Percentiles rank a stretch among this genome's conserved stretches.
Evolutionary conservation across 2,888 invertebrate species (phyloP).

Genomic region (Subacronicta megacephala): DNA sequence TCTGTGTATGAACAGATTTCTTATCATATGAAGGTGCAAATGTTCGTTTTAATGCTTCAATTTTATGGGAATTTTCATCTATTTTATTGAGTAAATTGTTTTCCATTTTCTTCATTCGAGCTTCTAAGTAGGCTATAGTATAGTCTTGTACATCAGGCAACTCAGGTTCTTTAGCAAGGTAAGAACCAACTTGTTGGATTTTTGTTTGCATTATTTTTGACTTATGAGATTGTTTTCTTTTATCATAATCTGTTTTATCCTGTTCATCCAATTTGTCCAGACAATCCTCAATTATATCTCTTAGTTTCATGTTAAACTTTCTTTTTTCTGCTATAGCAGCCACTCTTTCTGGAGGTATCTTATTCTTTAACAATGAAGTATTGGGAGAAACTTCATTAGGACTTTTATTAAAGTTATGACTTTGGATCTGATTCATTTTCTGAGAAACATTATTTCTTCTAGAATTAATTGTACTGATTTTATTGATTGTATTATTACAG

Average conservation of each 20-base stretch:
- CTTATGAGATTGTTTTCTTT: conserved; percentile 22
- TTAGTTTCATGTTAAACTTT: conserved; percentile 81
- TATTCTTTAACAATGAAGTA: conserved; percentile 40
- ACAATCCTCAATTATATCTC: conserved; percentile 78
- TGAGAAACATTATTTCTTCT: background rate
- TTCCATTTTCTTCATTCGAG: conserved; percentile 79
- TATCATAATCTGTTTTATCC: conserved; percentile 39
- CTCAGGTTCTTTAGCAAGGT: conserved; percentile 52
- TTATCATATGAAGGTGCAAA: conserved; percentile 47
- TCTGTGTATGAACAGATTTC: conserved; percentile 66
- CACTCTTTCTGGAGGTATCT: conserved; percentile 72
- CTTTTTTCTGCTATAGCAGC: conserved; percentile 81
- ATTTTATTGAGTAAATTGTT: conserved; percentile 75
- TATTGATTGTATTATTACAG: no score
- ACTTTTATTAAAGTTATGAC: background rate
- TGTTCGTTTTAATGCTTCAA: conserved; percentile 70
- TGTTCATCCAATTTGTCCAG: conserved; percentile 70
- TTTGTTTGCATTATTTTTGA: conserved; percentile 16
- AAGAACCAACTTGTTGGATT: conserved; percentile 33
- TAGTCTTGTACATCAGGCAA: conserved; percentile 63
- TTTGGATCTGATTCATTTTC: background rate
- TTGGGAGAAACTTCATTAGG: background rate
- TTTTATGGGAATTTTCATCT: conserved; percentile 77
- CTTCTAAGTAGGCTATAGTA: conserved; percentile 73
- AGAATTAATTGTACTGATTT: background rate